Evolutionary conservation across 1,140 invertebrate genomes (phyloP).

Genomic region (Lepidurus couesii): DNA sequence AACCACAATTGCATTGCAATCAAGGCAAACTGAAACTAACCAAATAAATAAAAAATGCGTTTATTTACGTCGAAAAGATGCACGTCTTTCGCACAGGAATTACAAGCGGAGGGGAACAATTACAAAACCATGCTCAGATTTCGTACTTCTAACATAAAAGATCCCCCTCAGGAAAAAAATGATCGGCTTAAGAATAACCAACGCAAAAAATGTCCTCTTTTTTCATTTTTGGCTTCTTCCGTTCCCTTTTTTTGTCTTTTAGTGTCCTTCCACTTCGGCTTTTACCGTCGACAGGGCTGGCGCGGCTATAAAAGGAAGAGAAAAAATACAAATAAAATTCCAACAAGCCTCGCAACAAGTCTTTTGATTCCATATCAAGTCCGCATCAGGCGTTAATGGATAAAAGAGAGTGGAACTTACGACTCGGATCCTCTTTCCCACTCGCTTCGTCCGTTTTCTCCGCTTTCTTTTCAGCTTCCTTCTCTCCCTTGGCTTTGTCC

Average conservation of each 20-base stretch:
- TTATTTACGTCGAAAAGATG: too few relatives aligned
- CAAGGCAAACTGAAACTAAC: too few relatives aligned
- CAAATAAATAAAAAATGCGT: too few relatives aligned
- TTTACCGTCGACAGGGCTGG: neutral
- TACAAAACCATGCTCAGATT: too few relatives aligned
- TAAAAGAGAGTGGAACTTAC: neutral
- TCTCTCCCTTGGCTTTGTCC: constrained; percentile 36
- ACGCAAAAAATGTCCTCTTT: too few relatives aligned
- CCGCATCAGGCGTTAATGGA: neutral
- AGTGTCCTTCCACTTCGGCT: neutral
- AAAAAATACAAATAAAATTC: neutral
- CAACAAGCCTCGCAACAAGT: neutral
- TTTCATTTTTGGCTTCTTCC: neutral
- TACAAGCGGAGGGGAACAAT: too few relatives aligned
- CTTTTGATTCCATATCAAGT: neutral
- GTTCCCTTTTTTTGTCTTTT: neutral
- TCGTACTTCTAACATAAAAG: too few relatives aligned
- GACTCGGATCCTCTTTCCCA: constrained; percentile 46
- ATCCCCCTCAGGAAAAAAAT: too few relatives aligned
- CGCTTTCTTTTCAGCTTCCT: constrained; percentile 41
- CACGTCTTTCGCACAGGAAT: too few relatives aligned
- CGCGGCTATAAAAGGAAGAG: neutral
- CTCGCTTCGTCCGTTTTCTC: constrained; percentile 55
- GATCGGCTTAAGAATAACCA: too few relatives aligned
- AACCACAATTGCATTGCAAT: too few relatives aligned